A percentile compares a stretch with the other conserved stretches of the same genome.
Conservation (phyloP, 2,113 vertebrate species). For the Cyanoliseus patagonus region DNA sequence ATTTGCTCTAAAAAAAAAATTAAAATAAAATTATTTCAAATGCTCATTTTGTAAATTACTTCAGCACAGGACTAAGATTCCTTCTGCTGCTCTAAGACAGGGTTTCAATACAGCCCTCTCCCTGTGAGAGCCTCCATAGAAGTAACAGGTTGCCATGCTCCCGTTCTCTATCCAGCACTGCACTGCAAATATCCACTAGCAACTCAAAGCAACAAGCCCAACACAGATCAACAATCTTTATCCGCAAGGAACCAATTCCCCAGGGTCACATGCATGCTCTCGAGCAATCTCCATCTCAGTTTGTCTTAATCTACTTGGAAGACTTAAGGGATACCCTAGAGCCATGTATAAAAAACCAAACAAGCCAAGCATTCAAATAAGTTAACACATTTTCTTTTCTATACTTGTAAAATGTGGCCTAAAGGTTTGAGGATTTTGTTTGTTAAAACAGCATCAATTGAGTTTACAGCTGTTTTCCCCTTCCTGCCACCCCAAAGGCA, state of each 20-base stretch:
- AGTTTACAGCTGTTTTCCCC: neutral
- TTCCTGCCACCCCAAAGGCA: neutral
- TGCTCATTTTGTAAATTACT: neutral
- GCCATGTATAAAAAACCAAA: neutral
- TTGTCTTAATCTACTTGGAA: slow-evolving; percentile 26
- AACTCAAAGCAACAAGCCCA: neutral
- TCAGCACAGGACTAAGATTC: neutral
- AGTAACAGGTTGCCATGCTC: neutral
- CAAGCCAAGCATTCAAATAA: neutral
- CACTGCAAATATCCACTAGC: neutral
- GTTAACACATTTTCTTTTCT: neutral
- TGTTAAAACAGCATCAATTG: neutral
- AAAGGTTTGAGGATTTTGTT: neutral
- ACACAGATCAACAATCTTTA: neutral
- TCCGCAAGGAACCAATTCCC: neutral
- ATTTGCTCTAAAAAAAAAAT: neutral
- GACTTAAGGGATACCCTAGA: neutral
- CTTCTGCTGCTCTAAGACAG: neutral
- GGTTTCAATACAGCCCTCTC: neutral
- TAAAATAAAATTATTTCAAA: neutral
- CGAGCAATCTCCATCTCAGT: neutral
- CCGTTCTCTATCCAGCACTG: neutral
- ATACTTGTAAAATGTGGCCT: neutral
- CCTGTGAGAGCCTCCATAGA: neutral
- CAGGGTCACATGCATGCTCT: rapidly evolving